Conservation (phyloP, 2,113 vertebrate species). For the Melanerpes aurifrons region DNA sequence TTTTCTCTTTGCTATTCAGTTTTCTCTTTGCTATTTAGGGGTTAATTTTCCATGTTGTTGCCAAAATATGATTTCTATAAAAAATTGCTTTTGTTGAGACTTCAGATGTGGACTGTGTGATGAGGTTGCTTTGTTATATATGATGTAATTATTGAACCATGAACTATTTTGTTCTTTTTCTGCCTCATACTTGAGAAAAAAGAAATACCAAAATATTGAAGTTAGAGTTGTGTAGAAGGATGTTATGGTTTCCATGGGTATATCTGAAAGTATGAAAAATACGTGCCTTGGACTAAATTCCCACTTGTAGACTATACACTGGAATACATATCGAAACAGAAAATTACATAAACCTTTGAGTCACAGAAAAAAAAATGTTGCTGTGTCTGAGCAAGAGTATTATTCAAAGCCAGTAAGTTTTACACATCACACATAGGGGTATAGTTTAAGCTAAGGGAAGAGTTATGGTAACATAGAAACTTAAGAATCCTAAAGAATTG, state of each 20-base stretch:
- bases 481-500: background rate
- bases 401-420: background rate
- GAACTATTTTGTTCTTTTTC: background rate
- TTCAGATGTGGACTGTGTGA: background rate
- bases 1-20: background rate
- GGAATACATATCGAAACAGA: background rate
- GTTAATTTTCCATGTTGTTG: background rate
- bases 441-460: background rate
- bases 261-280: background rate
- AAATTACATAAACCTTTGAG: background rate
- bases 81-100: background rate
- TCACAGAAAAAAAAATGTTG: background rate
- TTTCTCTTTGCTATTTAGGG: background rate
- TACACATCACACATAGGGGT: background rate
- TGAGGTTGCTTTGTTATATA: background rate
- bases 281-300: background rate
- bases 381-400: background rate
- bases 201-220: background rate
- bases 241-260: background rate
- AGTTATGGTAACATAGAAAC: background rate
- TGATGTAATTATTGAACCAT: accelerated
- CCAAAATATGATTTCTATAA: background rate
- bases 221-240: background rate
- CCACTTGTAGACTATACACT: background rate
- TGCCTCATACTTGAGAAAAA: background rate